Conservation (phyloP, 1,140 invertebrate genomes). For the Drosophila setifemur region DNA sequence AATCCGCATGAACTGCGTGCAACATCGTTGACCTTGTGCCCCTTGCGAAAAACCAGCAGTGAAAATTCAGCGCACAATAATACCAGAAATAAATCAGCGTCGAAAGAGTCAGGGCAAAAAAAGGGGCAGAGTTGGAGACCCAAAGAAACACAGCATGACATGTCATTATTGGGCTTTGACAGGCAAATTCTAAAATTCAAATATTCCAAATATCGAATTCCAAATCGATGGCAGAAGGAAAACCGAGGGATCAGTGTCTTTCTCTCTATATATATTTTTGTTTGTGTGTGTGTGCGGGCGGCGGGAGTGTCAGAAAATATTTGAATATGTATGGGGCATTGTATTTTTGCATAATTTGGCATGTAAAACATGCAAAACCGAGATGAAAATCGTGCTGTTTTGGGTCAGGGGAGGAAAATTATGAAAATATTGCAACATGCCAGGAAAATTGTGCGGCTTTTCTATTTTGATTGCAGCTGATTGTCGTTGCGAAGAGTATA, state of each 20-base stretch:
- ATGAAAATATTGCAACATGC: slow-evolving; percentile 50
- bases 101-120: background rate
- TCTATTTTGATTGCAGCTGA: slow-evolving; percentile 68
- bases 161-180: slow-evolving; percentile 77
- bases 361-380: slow-evolving; percentile 68
- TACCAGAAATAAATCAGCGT: slow-evolving; percentile 20
- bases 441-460: slow-evolving; percentile 60
- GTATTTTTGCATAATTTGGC: slow-evolving; percentile 78
- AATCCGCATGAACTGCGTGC: slow-evolving; percentile 44
- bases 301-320: slow-evolving; percentile 42
- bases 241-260: background rate
- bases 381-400: slow-evolving; percentile 35
- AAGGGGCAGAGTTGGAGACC: background rate
- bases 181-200: slow-evolving; percentile 60
- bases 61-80: slow-evolving; percentile 24
- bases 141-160: slow-evolving; percentile 45
- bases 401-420: slow-evolving; percentile 15
- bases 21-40: slow-evolving; percentile 56
- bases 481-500: slow-evolving; percentile 29
- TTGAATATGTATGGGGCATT: slow-evolving; percentile 71
- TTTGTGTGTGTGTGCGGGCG: slow-evolving; percentile 22
- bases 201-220: slow-evolving; percentile 58
- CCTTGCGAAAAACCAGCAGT: slow-evolving; percentile 17
- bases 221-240: background rate
- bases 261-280: too few species aligned